Conservation (phyloP, 2,797 vertebrate genomes). For the Menidia menidia region DNA sequence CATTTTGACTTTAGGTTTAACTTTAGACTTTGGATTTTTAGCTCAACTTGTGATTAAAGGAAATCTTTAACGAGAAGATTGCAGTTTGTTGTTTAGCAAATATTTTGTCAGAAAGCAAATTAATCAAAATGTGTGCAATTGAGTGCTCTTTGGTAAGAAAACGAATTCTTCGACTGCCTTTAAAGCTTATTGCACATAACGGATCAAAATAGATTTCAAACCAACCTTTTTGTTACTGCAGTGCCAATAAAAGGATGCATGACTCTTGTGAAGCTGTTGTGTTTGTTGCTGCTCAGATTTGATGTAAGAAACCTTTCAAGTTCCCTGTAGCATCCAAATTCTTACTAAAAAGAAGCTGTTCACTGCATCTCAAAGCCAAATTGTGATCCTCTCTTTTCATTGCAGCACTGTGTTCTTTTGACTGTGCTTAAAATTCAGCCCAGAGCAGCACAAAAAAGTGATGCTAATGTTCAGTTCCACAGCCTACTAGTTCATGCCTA, state of each 20-base stretch:
- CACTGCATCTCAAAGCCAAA: not conserved
- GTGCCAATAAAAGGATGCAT: not conserved
- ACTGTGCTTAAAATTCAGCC: too few species aligned
- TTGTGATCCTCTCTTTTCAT: not conserved
- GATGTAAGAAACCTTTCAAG: not conserved
- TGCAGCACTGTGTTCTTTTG: too few species aligned
- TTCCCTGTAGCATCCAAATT: not conserved
- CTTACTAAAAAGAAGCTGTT: not conserved
- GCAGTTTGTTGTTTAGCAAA: not conserved
- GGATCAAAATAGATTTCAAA: not conserved
- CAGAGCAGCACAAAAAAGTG: not conserved
- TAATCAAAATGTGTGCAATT: too few species aligned
- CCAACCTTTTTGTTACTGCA: not conserved
- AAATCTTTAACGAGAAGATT: not conserved
- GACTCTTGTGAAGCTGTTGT: not conserved
- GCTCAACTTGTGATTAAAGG: not conserved
- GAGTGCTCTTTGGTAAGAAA: too few species aligned
- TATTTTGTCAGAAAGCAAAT: too few species aligned
- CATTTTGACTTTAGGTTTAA: not conserved
- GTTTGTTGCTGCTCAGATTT: not conserved
- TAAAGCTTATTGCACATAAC: not conserved
- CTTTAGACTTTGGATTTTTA: not conserved
- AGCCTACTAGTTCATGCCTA: not conserved
- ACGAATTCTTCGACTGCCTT: too few species aligned
- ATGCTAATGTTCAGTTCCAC: not conserved